Evolutionary conservation across 2,113 vertebrate genomes (phyloP), one percentile per base, ranked within the genome.

Genomic region (Crocuta crocuta): DNA sequence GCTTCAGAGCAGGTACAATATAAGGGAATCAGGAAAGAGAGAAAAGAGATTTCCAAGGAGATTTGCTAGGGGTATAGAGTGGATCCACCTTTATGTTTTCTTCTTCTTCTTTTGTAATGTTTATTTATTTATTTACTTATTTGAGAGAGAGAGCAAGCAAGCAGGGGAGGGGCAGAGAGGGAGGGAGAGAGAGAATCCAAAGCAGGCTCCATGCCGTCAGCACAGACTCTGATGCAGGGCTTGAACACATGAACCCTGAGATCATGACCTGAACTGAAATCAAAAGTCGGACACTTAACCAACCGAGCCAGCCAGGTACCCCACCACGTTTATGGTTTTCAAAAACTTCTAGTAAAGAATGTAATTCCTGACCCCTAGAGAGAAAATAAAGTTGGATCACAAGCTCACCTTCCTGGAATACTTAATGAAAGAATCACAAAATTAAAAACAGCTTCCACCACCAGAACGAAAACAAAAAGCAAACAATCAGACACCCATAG

Each of bases 21-120:
- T 5, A 53, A 35, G 48, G 95, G 21, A 90, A 68, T 93, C 33
- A 50, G 45, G 33, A 82, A 95, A n/a, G 19, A 89, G n/a, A 28
- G 58, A 90, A 81, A 91, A 63, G n/a, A 91, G 26, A 61, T 76
- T 78, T 94, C 39, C 76, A 53, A 68, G 73, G 73, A 91, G 61
- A 91, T 74, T 55, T 83, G 8, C 33, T 78, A 21, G n/a, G 61
- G n/a, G 15, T 91, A 50, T 35, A 17, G 70, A 33, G 63, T 23
- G 61, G 53, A 45, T 79, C 7, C 2, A 68, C 48, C 68, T 68
- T 96, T 35, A 26, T 63, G 5, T 66, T 61, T 61, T 61, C 21
- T 23, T 61, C 21, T 61, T 61, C 21, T 61, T 61, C 58, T 21
- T 58, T 61, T 61, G 21, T 23, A 61, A 23, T 23, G 21, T 61